Base-by-base conservation (phyloP, 2,113 vertebrate species). In the Menidia beryllina region DNA sequence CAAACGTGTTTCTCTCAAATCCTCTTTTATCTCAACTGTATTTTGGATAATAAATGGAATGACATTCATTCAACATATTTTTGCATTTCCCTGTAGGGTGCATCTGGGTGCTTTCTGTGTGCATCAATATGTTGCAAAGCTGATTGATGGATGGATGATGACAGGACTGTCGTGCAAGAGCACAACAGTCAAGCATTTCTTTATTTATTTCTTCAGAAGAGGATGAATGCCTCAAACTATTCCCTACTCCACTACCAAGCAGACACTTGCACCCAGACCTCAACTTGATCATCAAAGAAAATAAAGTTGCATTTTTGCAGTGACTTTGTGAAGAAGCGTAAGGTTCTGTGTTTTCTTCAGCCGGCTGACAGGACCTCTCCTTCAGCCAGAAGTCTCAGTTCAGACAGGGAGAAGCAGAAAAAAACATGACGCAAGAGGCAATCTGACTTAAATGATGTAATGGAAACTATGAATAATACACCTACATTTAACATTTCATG, bases 111-210 rank as follows among this genome's bases (percentile, higher is more conserved):
- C 56, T 52, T 21, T 36, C 10, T 64, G 48, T 73, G 56, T 56
- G 23, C 17, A 14, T 68, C 49, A 55, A 14, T 59, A 19, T 53
- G 65, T 45, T 49, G 25, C 41, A 43, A 23, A 51, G 19, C 52
- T 83, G 79, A 88, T 54, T 86, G 85, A 87, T 71, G 70, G 81
- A 87, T 82, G 56, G 61, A 80, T 77, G 75, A 75, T 51, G 85
- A 84, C 78, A 49, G 61, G n/a, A 55, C 70, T 79, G 65, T 80
- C 77, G 70, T 53, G 53, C 70, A 83, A 72, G 79, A 70, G 79
- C 65, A n/a, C n/a, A n/a, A n/a, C n/a, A 70, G 72, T 84, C 62
- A 47, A 63, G 79, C 70, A 65, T 84, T 87, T 78, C 66, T 58
- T 61, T 69, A 76, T 85, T 82, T 76, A 69, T 87, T 77, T 79